Evolutionary conservation across 2,797 vertebrate genomes (phyloP), one percentile per base, ranked within the genome.

Genomic region (Pristis pectinata): DNA sequence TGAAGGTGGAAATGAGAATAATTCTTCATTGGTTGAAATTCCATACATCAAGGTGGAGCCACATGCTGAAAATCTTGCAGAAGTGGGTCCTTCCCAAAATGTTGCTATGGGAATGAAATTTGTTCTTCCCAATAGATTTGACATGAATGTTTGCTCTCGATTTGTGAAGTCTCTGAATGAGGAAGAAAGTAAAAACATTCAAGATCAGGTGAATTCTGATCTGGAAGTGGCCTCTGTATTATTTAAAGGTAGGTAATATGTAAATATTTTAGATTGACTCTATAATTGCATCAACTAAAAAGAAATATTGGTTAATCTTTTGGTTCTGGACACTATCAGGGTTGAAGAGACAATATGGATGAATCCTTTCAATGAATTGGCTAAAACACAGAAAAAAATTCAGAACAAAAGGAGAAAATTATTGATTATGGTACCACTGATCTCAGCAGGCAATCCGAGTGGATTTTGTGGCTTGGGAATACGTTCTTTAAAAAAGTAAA

Each of bases 171-270:
- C 99, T 0, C 96, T 99, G 91, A 99, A 99, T 80, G 99, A 99
- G 96, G 99, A 99, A 95, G 99, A 99, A 77, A 99, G 99, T 96
- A 99, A 99, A 98, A 99, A 99, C 96, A 99, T 99, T 96, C 99
- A 99, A 96, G 99, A 99, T 97, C 99, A 99, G 96, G 99, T 99
- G 94, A 99, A 99, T 97, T 99, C 99, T 30, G 99, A 99, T 95
- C 97, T 99, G 95, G 99, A 99, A 97, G 99, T 99, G 74, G 99
- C 99, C 0, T 99, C 99, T 82, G 99, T 99, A 94, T 96, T 99
- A 95, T 99, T 99, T 96, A 99, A 99, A 98, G 99, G 99, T 99
- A 96, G 95, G 89, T 95, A 74, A 53, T 95, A 0, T 15, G 24
- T 95, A 94, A 95, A 87, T 3, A n/a, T 1, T 93, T 7, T 74